Conservation (phyloP, 2,888 invertebrate species). For the Galerucella calmariensis region DNA sequence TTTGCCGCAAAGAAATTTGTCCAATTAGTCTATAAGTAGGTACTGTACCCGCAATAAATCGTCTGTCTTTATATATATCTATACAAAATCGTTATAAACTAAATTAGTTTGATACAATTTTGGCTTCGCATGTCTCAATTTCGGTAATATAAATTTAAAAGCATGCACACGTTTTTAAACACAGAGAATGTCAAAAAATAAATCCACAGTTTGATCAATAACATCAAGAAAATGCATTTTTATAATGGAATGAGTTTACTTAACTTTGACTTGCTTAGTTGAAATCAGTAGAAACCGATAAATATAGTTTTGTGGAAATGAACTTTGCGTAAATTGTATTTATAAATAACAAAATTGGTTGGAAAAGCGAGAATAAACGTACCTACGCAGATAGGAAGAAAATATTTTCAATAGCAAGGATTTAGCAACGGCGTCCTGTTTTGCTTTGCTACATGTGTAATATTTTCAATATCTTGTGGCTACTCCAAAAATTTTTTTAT, state of each 20-base stretch:
- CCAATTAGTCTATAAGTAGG: conserved; percentile 14
- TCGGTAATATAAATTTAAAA: conserved; percentile 35
- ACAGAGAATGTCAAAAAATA: conserved; percentile 13
- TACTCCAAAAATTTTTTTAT: too few relatives aligned
- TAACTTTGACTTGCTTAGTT: neutral
- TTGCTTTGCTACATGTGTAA: too few relatives aligned
- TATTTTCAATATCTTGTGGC: too few relatives aligned
- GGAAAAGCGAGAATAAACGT: neutral
- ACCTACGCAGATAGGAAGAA: too few relatives aligned
- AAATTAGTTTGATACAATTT: conserved; percentile 27
- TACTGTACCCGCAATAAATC: conserved; percentile 16
- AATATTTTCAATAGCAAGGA: too few relatives aligned
- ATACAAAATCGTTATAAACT: conserved; percentile 19
- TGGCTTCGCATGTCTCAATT: conserved; percentile 31
- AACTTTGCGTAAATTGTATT: too few relatives aligned
- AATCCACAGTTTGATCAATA: conserved; percentile 22
- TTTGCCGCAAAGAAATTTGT: conserved; percentile 4
- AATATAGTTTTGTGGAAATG: too few relatives aligned
- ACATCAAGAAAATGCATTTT: conserved; percentile 9
- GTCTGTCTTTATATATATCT: neutral
- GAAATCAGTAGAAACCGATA: neutral
- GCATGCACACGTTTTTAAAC: conserved; percentile 29
- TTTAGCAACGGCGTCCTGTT: too few relatives aligned
- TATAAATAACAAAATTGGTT: neutral
- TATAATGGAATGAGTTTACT: neutral